These are phyloP conservation scores for Clivina fossor DNA, from an alignment of 2,888 invertebrate genomes.

Conservation along the genomic window DNA sequence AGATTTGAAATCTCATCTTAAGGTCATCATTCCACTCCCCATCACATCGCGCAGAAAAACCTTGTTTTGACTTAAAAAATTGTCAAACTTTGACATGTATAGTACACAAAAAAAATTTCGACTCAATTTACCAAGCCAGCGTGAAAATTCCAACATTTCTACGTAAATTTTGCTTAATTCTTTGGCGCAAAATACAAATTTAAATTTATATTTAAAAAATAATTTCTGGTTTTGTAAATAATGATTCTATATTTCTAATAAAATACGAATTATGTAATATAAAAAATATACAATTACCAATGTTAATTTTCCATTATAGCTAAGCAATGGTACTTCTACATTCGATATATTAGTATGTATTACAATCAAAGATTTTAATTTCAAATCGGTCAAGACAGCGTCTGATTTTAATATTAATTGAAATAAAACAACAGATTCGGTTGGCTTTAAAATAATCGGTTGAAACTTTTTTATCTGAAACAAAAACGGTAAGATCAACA, in stretches of 20 bases:
- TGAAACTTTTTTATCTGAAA: constrained; percentile 63
- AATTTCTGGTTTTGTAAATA: background rate
- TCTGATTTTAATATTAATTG: constrained; percentile 59
- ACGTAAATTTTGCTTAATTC: too few relatives aligned
- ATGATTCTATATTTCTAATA: background rate
- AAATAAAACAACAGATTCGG: constrained; percentile 61
- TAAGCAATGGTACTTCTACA: constrained; percentile 68
- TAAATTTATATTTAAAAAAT: background rate
- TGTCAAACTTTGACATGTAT: too few relatives aligned
- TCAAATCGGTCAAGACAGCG: constrained; percentile 56
- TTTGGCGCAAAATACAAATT: background rate
- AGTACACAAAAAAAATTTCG: too few relatives aligned
- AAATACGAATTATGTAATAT: constrained; percentile 34
- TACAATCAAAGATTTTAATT: constrained; percentile 63
- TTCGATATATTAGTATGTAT: constrained; percentile 75
- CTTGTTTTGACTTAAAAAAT: too few relatives aligned
- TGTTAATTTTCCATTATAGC: constrained; percentile 72
- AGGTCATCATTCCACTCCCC: too few relatives aligned
- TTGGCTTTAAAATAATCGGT: constrained; percentile 61
- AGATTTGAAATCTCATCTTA: too few relatives aligned
- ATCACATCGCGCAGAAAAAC: too few relatives aligned
- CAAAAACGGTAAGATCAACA: constrained; percentile 15
- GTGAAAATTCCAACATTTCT: too few relatives aligned
- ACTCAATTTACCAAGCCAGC: too few relatives aligned
- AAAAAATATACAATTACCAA: too few relatives aligned